These are phyloP conservation scores for Sesamia nonagrioides DNA, from an alignment of 1,140 invertebrate species.

Conservation along the genomic window DNA sequence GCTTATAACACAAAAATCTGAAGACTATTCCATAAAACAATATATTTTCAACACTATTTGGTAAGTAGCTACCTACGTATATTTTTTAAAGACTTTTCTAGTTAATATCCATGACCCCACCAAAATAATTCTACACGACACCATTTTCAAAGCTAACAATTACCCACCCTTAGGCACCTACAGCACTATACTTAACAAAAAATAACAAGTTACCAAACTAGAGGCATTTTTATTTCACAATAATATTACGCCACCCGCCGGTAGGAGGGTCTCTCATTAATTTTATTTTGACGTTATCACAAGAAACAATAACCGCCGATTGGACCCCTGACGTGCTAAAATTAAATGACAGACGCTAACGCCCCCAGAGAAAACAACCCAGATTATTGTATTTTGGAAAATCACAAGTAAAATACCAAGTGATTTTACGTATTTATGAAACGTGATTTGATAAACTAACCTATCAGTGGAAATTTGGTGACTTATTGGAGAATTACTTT, in stretches of 20 bases:
- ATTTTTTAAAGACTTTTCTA: neutral
- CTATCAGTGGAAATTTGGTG: neutral
- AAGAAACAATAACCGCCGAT: slow-evolving; percentile 47
- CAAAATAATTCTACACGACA: neutral
- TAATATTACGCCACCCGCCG: slow-evolving; percentile 31
- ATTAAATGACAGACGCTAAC: slow-evolving; percentile 34
- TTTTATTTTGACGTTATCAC: slow-evolving; percentile 52
- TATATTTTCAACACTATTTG: no score
- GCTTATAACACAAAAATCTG: no score
- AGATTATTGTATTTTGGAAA: slow-evolving; percentile 24
- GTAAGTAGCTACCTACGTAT: no score
- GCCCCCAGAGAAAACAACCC: slow-evolving; percentile 2
- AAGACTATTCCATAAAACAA: no score
- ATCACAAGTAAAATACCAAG: slow-evolving; percentile 16
- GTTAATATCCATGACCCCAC: neutral
- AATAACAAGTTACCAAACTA: neutral
- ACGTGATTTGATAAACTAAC: neutral
- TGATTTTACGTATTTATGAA: neutral
- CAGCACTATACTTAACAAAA: no score
- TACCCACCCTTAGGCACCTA: neutral
- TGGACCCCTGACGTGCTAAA: slow-evolving; percentile 36
- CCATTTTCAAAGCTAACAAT: neutral
- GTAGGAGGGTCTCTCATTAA: slow-evolving; percentile 21
- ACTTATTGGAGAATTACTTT: no score
- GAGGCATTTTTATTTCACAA: slow-evolving; percentile 26